Evolutionary conservation across 2,113 vertebrate species (phyloP), one percentile per base, ranked within the genome.

Genomic region (Beaufortia kweichowensis): DNA sequence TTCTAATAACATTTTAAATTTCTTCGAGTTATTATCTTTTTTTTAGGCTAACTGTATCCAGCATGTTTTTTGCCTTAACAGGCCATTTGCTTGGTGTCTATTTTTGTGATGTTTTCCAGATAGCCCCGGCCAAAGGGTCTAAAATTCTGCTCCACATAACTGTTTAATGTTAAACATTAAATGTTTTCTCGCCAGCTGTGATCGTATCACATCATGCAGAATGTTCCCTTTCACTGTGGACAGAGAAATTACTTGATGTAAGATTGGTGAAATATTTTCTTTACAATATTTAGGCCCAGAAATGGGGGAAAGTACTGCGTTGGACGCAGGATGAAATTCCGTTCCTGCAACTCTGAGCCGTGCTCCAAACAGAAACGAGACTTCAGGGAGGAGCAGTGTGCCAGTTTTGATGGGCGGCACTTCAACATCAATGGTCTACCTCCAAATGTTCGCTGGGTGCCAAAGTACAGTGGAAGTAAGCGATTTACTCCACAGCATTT

Each of bases 381-480:
- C 87, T 99, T 99, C 89, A 92, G 98, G 23, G 98, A 99, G 0
- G 97, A 99, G 70, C 98, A 99, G 75, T 99, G 98, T 0, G 92
- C 94, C 0, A 89, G 92, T 29, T 99, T 96, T 0, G 95, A 99
- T 0, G 97, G 98, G 81, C 94, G 95, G 57, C 97, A 98, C 87
- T 99, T 99, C 73, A 99, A 98, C 91, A 99, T 99, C 91, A 99
- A 98, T 3, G 95, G 96, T 79, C 94, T 99, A 89, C 95, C 94
- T 89, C 93, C 96, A 0, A 96, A 92, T 0, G 96, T 98, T 82
- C 96, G 95, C 90, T 99, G 98, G 98, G 95, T 99, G 63, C 96
- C 97, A 74, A 99, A 99, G 61, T 99, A 99, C 89, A 99, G 95
- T 7, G 98, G 98, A 92, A 98, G 98, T 99, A 90, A 96, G 96